These are phyloP conservation scores for Melanerpes formicivorus DNA, from an alignment of 2,113 vertebrate species.

Conservation along the genomic window DNA sequence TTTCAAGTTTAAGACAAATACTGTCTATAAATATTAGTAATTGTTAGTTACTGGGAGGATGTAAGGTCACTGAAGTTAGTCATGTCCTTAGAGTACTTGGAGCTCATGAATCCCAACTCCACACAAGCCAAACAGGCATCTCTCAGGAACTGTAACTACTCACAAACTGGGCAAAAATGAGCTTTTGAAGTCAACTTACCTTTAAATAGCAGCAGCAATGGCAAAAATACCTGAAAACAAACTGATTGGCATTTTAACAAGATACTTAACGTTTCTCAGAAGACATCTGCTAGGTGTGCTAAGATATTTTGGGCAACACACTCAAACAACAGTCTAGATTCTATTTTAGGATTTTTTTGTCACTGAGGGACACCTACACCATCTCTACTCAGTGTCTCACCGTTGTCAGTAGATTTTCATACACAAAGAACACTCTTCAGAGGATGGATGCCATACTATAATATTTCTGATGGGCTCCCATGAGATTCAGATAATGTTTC, in stretches of 20 bases:
- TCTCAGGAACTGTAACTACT: background rate
- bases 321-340: background rate
- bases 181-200: background rate
- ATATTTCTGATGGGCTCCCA: background rate
- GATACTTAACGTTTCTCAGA: background rate
- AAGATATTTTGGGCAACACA: background rate
- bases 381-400: background rate
- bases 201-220: background rate
- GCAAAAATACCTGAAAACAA: background rate
- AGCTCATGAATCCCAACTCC: background rate
- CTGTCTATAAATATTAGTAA: background rate
- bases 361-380: background rate
- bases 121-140: background rate
- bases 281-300: background rate
- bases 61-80: background rate
- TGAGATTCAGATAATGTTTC: background rate
- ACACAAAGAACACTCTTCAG: too few relatives aligned
- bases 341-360: background rate
- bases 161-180: background rate
- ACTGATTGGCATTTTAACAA: background rate
- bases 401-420: background rate
- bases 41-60: background rate
- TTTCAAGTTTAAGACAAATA: background rate
- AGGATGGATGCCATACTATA: background rate
- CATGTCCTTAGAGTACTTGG: background rate